phyloP scores from a whole-genome alignment of 2,797 vertebrate genomes.

The Atherinosoma microstoma region DNA sequence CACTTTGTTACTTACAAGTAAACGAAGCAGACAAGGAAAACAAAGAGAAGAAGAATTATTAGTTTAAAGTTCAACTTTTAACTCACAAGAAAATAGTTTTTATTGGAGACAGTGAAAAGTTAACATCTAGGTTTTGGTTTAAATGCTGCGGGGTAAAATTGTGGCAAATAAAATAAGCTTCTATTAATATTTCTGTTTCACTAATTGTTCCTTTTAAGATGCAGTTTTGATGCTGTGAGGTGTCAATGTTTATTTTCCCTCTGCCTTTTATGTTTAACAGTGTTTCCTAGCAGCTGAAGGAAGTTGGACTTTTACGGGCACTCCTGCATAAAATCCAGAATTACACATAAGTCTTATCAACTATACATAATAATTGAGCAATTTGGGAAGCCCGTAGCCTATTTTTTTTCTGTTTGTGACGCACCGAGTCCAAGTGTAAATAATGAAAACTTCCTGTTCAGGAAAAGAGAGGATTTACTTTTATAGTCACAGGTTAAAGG shows the following conservation, averaged over 20 bases:
- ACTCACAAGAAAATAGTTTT: neutral
- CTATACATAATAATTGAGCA: neutral
- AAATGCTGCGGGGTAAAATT: neutral
- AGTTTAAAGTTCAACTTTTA: neutral
- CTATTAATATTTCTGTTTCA: neutral
- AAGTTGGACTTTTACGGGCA: constrained; percentile 48
- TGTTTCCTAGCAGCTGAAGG: constrained; percentile 37
- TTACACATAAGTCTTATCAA: constrained; percentile 36
- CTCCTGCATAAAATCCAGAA: constrained; percentile 10
- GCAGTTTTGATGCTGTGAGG: neutral
- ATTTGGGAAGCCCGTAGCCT: constrained; percentile 17
- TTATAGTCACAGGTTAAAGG: constrained; percentile 20
- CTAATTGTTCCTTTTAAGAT: neutral
- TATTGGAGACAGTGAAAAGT: neutral
- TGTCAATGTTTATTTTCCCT: neutral
- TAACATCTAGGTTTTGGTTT: neutral
- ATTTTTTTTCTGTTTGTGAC: constrained; percentile 27
- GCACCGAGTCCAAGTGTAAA: constrained; percentile 28
- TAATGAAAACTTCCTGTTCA: constrained; percentile 10
- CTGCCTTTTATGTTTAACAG: constrained; percentile 13
- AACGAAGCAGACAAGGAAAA: neutral
- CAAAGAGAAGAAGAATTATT: neutral
- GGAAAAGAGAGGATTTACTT: neutral
- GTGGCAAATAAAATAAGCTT: neutral
- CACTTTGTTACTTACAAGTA: neutral